Percentiles rank a stretch among this genome's conserved stretches.
These are phyloP conservation scores for Aromia moschata DNA, from an alignment of 2,888 invertebrate genomes.

Conservation along the genomic window DNA sequence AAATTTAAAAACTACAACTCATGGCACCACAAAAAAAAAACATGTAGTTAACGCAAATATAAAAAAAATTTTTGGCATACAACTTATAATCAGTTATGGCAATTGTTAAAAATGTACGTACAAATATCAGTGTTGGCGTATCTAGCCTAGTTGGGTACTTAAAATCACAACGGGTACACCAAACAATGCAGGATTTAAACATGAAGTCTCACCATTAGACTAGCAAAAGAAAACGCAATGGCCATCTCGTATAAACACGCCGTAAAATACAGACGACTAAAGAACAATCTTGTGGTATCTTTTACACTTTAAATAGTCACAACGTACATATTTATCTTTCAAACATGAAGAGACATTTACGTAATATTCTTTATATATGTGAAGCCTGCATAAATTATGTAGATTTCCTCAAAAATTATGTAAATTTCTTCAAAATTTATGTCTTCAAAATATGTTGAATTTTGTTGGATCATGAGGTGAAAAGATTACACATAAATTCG, in stretches of 20 bases:
- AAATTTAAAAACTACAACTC: background rate
- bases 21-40: background rate
- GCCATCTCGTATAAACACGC: constrained; percentile 1
- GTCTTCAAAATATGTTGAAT: too few species aligned
- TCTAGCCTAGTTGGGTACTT: background rate
- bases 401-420: too few species aligned
- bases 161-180: background rate
- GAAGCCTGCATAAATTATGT: too few species aligned
- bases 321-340: too few species aligned
- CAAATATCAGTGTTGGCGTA: constrained; percentile 1
- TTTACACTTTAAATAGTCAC: too few species aligned
- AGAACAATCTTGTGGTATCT: constrained; percentile 1
- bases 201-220: constrained; percentile 5
- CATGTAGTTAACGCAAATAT: background rate
- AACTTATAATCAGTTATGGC: constrained; percentile 14
- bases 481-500: too few species aligned
- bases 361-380: too few species aligned
- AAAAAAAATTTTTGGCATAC: constrained; percentile 6
- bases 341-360: too few species aligned
- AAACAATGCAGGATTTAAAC: constrained; percentile 1
- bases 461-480: too few species aligned
- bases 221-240: constrained; percentile 1
- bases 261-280: background rate
- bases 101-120: constrained; percentile 19
- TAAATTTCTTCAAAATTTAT: too few species aligned